A percentile compares a stretch with the other conserved stretches of the same genome.
Conservation (phyloP, 1,140 invertebrate genomes). For the Elymnias hypermnestra region DNA sequence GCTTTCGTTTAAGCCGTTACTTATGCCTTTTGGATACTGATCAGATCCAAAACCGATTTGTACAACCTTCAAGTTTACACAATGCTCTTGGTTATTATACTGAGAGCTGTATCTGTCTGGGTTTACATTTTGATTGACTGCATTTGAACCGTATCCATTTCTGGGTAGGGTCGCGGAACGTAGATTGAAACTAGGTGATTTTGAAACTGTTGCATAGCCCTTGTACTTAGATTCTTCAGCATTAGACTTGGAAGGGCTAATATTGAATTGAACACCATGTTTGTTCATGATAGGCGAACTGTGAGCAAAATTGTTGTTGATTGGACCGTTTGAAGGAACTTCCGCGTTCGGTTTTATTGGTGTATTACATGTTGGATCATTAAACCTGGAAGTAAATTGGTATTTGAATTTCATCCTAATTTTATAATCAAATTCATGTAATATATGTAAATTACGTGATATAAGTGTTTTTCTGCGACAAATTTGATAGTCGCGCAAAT, state of each 20-base stretch:
- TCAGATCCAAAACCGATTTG: constrained; percentile 74
- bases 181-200: constrained; percentile 76
- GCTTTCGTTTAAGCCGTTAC: constrained; percentile 73
- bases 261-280: constrained; percentile 67
- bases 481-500: too few relatives aligned
- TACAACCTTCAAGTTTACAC: constrained; percentile 72
- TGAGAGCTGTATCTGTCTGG: constrained; percentile 72
- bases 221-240: constrained; percentile 68
- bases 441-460: too few relatives aligned
- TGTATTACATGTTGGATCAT: constrained; percentile 80
- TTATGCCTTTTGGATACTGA: constrained; percentile 65
- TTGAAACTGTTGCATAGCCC: constrained; percentile 51
- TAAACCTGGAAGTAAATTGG: constrained; percentile 76
- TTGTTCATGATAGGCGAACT: constrained; percentile 72
- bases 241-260: constrained; percentile 66
- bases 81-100: constrained; percentile 73
- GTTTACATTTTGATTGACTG: constrained; percentile 62
- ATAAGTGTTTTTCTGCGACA: too few relatives aligned
- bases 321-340: constrained; percentile 36
- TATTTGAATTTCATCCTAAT: too few relatives aligned
- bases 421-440: too few relatives aligned
- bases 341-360: constrained; percentile 39
- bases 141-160: constrained; percentile 78
- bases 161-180: constrained; percentile 83
- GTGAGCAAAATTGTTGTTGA: constrained; percentile 62